Evolutionary conservation across 2,113 vertebrate species (phyloP).

Genomic region (Clarias magur): DNA sequence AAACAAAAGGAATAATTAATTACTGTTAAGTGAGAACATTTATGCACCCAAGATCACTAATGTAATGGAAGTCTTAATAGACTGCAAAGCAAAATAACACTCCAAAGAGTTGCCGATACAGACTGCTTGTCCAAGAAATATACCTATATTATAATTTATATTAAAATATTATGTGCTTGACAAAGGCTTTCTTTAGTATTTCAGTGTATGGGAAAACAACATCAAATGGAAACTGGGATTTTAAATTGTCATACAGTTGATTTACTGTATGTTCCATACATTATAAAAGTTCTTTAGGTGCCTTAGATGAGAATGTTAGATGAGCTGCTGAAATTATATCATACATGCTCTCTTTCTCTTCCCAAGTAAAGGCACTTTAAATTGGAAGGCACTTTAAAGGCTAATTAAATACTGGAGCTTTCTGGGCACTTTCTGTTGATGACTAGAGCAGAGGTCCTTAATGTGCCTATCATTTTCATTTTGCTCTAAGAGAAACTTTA

Average conservation of each 20-base stretch:
- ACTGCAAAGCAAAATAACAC: conserved; percentile 7
- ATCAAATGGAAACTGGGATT: neutral
- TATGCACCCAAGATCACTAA: neutral
- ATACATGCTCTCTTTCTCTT: conserved; percentile 7
- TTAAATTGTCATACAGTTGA: neutral
- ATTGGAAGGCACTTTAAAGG: conserved; percentile 57
- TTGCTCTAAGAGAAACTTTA: conserved; percentile 65
- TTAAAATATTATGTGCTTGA: neutral
- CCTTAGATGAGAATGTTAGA: neutral
- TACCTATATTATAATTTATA: neutral
- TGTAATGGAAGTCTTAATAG: neutral
- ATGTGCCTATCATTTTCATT: conserved; percentile 65
- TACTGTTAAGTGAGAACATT: neutral
- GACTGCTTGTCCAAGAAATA: neutral
- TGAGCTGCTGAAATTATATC: neutral
- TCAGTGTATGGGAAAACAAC: neutral
- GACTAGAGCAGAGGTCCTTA: conserved; percentile 58
- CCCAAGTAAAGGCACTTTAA: conserved; percentile 48
- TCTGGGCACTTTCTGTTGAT: conserved; percentile 61
- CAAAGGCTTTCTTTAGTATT: too few species aligned
- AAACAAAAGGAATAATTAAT: neutral
- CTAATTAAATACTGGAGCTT: conserved; percentile 64
- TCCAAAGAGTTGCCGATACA: neutral
- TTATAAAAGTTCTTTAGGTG: neutral
- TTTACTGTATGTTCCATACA: neutral